phyloP scores from a whole-genome alignment of 1,140 invertebrate genomes.

The Solenopsis invicta region DNA sequence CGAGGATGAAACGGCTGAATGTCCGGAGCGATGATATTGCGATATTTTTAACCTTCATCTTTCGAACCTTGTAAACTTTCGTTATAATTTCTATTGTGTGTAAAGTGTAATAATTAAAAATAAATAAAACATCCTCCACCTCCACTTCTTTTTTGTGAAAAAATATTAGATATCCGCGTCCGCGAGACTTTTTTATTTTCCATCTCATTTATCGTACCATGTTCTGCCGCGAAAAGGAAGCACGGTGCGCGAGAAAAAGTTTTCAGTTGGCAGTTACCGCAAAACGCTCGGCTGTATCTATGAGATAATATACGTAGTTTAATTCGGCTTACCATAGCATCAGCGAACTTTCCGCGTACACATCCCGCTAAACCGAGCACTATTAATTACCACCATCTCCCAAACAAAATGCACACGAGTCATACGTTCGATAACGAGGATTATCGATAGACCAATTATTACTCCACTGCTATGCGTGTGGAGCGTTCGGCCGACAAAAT shows the following conservation, averaged over 20 bases:
- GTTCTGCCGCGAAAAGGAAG: neutral
- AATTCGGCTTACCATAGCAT: slow-evolving; percentile 35
- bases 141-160: neutral
- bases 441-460: slow-evolving; percentile 36
- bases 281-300: slow-evolving; percentile 4
- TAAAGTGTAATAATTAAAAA: slow-evolving; percentile 18
- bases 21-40: neutral
- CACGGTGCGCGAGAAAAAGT: neutral
- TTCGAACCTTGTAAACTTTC: neutral
- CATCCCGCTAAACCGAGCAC: slow-evolving; percentile 20
- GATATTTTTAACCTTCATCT: neutral
- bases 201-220: neutral
- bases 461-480: neutral
- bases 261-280: neutral
- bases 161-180: neutral
- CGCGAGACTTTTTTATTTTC: neutral
- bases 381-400: slow-evolving; percentile 33
- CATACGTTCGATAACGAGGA: slow-evolving; percentile 35
- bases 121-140: neutral
- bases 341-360: slow-evolving; percentile 25
- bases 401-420: slow-evolving; percentile 43
- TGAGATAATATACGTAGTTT: slow-evolving; percentile 45
- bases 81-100: neutral
- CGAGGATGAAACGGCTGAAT: neutral
- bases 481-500: neutral